phyloP scores from a whole-genome alignment of 2,888 invertebrate genomes.

The Adela reaumurella region DNA sequence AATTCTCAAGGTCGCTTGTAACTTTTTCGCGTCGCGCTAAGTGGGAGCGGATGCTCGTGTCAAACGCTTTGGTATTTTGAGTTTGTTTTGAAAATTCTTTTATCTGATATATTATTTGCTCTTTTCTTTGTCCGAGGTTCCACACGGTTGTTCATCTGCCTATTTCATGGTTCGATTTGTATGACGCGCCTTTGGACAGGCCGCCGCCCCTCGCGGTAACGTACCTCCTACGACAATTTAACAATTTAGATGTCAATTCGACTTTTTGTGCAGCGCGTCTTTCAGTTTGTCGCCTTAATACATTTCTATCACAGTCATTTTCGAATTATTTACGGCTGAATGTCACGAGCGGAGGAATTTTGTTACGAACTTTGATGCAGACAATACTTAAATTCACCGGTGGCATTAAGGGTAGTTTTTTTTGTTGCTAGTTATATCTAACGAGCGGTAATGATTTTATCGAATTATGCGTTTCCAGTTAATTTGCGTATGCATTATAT shows the following conservation, averaged over 20 bases:
- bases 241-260: conserved; percentile 57
- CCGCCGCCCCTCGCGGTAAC: conserved; percentile 35
- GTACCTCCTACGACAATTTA: conserved; percentile 31
- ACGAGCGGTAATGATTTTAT: no score
- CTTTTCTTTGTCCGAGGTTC: conserved; percentile 38
- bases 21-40: conserved; percentile 31
- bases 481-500: no score
- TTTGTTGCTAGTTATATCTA: no score
- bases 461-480: no score
- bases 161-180: conserved; percentile 36
- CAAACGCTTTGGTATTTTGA: conserved; percentile 57
- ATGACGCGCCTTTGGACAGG: conserved; percentile 16
- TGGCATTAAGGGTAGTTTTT: conserved; percentile 45
- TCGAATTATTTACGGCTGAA: conserved; percentile 43
- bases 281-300: conserved; percentile 28
- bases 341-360: conserved; percentile 38
- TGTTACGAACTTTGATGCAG: conserved; percentile 38
- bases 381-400: conserved; percentile 27
- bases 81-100: conserved; percentile 59
- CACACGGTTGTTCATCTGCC: conserved; percentile 38
- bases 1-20: conserved; percentile 29
- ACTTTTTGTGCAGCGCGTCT: conserved; percentile 25
- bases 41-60: conserved; percentile 52
- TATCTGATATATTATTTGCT: conserved; percentile 53
- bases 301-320: conserved; percentile 52